These are phyloP conservation scores for Drosophila kanapiae DNA, from an alignment of 1,140 invertebrate genomes.

Conservation along the genomic window DNA sequence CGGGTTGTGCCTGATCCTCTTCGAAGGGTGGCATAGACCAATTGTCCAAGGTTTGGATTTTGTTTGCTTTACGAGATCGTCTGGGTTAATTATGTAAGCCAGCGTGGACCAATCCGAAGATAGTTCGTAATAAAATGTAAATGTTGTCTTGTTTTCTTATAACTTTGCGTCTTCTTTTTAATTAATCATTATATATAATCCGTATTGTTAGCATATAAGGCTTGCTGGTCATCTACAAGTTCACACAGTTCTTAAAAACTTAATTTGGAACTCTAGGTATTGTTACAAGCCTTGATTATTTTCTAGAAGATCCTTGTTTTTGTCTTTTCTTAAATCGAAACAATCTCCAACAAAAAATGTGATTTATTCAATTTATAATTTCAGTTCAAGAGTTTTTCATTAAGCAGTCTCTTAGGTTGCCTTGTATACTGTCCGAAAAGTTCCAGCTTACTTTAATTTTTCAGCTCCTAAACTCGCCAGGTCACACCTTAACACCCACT, in stretches of 20 bases:
- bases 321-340: not conserved
- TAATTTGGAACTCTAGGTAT: not conserved
- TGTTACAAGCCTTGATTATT: not conserved
- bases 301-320: slow-evolving; percentile 4
- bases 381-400: not conserved
- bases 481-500: slow-evolving; percentile 5
- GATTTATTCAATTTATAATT: slow-evolving; percentile 1
- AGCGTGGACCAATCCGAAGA: not conserved
- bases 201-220: not conserved
- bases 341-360: not conserved
- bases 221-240: not conserved
- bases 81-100: not conserved
- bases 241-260: not conserved
- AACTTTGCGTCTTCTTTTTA: slow-evolving; percentile 1
- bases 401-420: slow-evolving; percentile 14
- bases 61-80: not conserved
- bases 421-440: slow-evolving; percentile 1
- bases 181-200: not conserved
- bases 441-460: slow-evolving; percentile 3
- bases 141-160: not conserved
- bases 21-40: slow-evolving; percentile 65
- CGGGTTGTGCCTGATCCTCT: slow-evolving; percentile 23
- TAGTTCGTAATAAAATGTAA: not conserved
- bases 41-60: slow-evolving; percentile 3
- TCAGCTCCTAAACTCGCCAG: slow-evolving; percentile 8